Conservation (phyloP, 2,797 vertebrate species). For the Ctenosaura bakeri region DNA sequence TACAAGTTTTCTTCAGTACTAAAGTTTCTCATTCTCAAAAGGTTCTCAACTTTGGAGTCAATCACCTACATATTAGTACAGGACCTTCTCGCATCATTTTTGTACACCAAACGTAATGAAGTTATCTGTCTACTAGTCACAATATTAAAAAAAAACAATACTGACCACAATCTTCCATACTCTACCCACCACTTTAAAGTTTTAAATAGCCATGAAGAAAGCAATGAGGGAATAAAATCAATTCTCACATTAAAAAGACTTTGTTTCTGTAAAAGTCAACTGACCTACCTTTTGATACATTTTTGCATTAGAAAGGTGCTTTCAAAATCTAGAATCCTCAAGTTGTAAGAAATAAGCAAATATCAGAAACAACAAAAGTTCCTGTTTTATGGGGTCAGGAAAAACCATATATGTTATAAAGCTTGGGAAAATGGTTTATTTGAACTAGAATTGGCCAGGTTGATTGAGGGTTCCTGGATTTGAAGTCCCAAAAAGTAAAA, state of each 20-base stretch:
- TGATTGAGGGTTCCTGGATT: too few species aligned
- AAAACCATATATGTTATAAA: background rate
- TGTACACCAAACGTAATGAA: background rate
- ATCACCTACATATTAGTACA: background rate
- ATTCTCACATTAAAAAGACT: constrained; percentile 5
- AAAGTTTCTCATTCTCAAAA: background rate
- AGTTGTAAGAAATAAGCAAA: background rate
- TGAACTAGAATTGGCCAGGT: background rate
- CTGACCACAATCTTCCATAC: background rate
- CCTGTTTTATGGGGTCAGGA: background rate
- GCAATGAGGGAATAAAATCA: background rate
- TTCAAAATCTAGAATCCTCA: background rate
- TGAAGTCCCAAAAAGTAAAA: too few species aligned
- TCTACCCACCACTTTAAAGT: background rate
- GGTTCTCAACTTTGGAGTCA: background rate
- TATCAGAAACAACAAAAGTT: background rate
- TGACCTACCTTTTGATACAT: background rate
- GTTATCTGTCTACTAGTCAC: background rate
- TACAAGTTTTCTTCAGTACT: background rate
- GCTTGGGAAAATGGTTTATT: background rate
- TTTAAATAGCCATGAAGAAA: background rate
- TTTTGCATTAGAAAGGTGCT: background rate
- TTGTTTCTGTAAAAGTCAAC: background rate
- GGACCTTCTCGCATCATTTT: background rate
- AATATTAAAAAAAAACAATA: background rate